A percentile compares a stretch with the other conserved stretches of the same genome.
Conservation (phyloP, 1,140 invertebrate genomes). For the Pollicipes pollicipes region DNA sequence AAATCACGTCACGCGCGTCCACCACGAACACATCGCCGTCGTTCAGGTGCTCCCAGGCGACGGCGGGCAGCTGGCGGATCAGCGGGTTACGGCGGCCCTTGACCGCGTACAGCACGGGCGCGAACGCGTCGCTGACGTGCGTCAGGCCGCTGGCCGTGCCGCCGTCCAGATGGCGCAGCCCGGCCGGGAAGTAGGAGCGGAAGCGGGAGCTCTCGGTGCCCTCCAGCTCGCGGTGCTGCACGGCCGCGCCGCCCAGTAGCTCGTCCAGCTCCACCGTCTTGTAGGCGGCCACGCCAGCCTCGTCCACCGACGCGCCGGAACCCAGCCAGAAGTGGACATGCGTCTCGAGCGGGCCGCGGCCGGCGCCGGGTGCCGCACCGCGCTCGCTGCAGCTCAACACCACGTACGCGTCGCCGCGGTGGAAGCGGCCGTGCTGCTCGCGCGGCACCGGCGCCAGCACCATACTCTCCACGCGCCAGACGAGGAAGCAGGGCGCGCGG, state of each 20-base stretch:
- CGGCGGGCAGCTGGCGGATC: slow-evolving; percentile 42
- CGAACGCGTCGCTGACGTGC: slow-evolving; percentile 32
- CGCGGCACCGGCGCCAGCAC: slow-evolving; percentile 51
- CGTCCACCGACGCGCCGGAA: slow-evolving; percentile 45
- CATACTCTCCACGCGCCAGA: slow-evolving; percentile 70
- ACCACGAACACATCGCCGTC: slow-evolving; percentile 72
- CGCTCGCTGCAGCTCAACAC: slow-evolving; percentile 44
- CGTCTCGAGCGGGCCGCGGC: slow-evolving; percentile 26
- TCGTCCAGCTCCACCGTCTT: slow-evolving; percentile 73
- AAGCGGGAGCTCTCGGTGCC: slow-evolving; percentile 63
- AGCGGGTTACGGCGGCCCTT: slow-evolving; percentile 47
- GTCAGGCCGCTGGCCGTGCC: slow-evolving; percentile 37
- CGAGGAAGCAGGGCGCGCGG: slow-evolving; percentile 23
- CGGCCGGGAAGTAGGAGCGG: slow-evolving; percentile 61
- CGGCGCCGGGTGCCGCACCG: not conserved
- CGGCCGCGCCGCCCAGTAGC: slow-evolving; percentile 46
- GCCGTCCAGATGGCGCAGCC: slow-evolving; percentile 40
- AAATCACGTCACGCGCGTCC: slow-evolving; percentile 43
- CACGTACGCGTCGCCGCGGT: slow-evolving; percentile 68
- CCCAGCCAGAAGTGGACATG: slow-evolving; percentile 84
- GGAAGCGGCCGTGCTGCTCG: slow-evolving; percentile 64
- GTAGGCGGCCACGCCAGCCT: slow-evolving; percentile 58
- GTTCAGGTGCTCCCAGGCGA: slow-evolving; percentile 61
- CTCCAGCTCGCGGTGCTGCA: slow-evolving; percentile 66
- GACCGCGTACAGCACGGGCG: slow-evolving; percentile 44